Evolutionary conservation across 1,140 invertebrate species (phyloP).

Genomic region (Platorchestia sp.): DNA sequence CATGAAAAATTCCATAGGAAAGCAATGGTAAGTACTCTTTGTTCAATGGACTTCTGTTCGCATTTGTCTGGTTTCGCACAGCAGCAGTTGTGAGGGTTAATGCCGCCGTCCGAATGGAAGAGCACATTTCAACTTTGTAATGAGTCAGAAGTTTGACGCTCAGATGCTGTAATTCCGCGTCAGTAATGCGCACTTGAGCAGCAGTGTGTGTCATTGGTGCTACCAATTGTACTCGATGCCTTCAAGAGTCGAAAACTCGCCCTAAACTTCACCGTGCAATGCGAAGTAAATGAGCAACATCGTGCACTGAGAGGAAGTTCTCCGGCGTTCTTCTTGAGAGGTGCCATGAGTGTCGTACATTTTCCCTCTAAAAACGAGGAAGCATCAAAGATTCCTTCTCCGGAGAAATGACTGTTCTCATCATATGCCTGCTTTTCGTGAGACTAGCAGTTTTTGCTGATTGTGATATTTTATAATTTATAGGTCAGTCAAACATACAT

Average conservation of each 20-base stretch:
- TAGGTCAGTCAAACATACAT: background rate
- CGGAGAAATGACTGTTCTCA: no score
- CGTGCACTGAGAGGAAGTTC: no score
- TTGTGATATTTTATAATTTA: background rate
- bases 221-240: background rate
- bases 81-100: background rate
- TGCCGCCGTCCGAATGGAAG: background rate
- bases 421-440: no score
- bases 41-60: no score
- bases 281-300: no score
- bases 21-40: no score
- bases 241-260: no score
- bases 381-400: no score
- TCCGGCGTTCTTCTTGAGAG: no score
- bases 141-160: background rate
- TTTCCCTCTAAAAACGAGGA: background rate
- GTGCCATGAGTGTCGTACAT: background rate
- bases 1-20: no score
- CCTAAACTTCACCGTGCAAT: no score
- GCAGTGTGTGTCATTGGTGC: background rate
- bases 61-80: no score
- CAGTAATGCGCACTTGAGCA: background rate
- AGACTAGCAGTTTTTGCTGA: background rate
- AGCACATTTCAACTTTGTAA: background rate
- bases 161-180: background rate